phyloP scores from a whole-genome alignment of 1,140 invertebrate species.

The Phocides pigmalion region DNA sequence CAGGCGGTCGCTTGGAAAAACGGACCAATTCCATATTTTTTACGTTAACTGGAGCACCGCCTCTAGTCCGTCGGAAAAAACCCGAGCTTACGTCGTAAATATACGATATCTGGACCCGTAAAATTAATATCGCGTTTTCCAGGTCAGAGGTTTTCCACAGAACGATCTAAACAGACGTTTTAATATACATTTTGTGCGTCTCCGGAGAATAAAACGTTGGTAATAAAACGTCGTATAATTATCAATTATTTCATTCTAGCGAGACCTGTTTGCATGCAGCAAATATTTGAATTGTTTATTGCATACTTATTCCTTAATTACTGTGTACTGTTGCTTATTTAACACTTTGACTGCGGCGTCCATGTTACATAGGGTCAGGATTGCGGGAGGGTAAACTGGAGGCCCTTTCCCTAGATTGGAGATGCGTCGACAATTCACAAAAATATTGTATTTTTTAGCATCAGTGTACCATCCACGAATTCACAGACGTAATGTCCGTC shows the following conservation, averaged over 20 bases:
- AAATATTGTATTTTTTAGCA: too few relatives aligned
- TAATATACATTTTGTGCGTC: constrained; percentile 11
- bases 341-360: too few relatives aligned
- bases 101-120: constrained; percentile 24
- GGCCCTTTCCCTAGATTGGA: too few relatives aligned
- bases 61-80: constrained; percentile 17
- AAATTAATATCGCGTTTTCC: constrained; percentile 31
- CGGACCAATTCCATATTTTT: constrained; percentile 27
- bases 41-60: constrained; percentile 5
- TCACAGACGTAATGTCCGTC: too few relatives aligned
- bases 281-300: not conserved
- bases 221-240: constrained; percentile 17
- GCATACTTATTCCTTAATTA: too few relatives aligned
- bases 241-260: constrained; percentile 1
- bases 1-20: not conserved
- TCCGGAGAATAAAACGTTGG: constrained; percentile 5
- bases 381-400: too few relatives aligned
- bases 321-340: too few relatives aligned
- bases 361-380: too few relatives aligned
- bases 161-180: constrained; percentile 12
- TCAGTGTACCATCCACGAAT: too few relatives aligned
- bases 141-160: constrained; percentile 22
- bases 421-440: too few relatives aligned
- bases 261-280: not conserved
- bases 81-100: constrained; percentile 26